phyloP scores from a whole-genome alignment of 2,797 vertebrate genomes.

The Muscicapa striata region DNA sequence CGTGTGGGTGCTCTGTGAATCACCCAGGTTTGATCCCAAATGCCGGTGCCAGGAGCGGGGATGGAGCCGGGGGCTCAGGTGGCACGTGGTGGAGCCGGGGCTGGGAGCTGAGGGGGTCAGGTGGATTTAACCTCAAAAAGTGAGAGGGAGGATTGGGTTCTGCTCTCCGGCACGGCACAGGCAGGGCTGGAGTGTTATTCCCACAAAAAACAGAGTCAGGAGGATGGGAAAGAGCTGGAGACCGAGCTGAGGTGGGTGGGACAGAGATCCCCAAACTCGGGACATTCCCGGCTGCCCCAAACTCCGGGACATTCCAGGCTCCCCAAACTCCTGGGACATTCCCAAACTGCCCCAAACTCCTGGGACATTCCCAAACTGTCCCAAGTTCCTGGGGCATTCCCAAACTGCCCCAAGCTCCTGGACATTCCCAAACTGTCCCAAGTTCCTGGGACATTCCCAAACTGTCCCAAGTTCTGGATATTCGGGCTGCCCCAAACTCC shows the following conservation, averaged over 20 bases:
- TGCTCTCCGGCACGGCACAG: accelerated
- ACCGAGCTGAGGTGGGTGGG: accelerated
- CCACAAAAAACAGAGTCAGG: accelerated
- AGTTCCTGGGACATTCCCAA: too few species aligned
- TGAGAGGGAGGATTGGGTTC: accelerated
- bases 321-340: too few species aligned
- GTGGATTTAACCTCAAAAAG: background rate
- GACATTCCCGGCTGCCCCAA: too few species aligned
- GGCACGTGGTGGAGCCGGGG: background rate
- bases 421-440: too few species aligned
- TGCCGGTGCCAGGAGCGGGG: background rate
- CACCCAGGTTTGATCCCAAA: background rate
- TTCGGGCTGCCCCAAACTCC: background rate
- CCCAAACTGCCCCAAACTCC: too few species aligned
- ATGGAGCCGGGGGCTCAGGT: accelerated
- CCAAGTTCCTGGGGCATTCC: too few species aligned
- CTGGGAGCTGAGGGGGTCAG: background rate
- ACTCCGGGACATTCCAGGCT: too few species aligned
- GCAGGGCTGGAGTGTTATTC: background rate
- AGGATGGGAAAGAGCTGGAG: background rate
- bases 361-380: too few species aligned
- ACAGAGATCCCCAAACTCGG: background rate
- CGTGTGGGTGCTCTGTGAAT: conserved; percentile 37
- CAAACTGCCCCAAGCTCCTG: too few species aligned
- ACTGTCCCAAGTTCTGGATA: too few species aligned